Percentiles rank a stretch among this genome's conserved stretches.
phyloP scores from a whole-genome alignment of 2,888 invertebrate genomes.

The Clusia tigrina region DNA sequence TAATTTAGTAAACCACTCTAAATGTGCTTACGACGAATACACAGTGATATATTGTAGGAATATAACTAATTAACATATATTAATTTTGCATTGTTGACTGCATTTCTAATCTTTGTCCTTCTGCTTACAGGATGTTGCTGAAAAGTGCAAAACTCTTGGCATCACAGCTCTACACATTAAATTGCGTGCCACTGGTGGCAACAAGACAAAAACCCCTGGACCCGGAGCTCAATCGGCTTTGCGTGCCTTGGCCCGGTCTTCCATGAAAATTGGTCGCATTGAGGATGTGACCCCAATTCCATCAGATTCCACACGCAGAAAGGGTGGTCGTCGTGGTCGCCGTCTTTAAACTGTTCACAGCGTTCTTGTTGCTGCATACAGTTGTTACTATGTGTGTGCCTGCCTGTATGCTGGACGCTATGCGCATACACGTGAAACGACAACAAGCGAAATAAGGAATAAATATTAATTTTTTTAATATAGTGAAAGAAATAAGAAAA shows the following conservation, averaged over 20 bases:
- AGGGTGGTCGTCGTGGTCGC: slow-evolving; percentile 99
- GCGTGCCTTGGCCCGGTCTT: slow-evolving; percentile 96
- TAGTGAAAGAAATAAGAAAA: background rate
- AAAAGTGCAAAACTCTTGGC: slow-evolving; percentile 95
- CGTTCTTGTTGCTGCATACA: background rate
- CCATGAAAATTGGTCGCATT: slow-evolving; percentile 99
- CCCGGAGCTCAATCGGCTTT: slow-evolving; percentile 99
- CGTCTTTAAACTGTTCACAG: slow-evolving; percentile 80
- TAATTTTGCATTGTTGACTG: no score
- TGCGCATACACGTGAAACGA: background rate
- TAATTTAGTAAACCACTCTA: no score
- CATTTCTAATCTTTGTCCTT: slow-evolving; percentile 1
- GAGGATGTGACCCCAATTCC: slow-evolving; percentile 99
- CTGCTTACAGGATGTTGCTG: slow-evolving; percentile 88
- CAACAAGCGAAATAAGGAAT: background rate
- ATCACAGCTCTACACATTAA: slow-evolving; percentile 99
- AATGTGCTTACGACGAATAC: no score
- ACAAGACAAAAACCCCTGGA: slow-evolving; percentile 97
- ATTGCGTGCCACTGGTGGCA: slow-evolving; percentile 97
- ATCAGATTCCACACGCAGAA: slow-evolving; percentile 98
- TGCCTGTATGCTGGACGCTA: no score
- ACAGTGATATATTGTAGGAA: no score
- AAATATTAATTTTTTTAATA: slow-evolving; percentile 5
- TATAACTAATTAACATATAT: no score
- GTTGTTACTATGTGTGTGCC: background rate